phyloP scores from a whole-genome alignment of 1,140 invertebrate species.

The Drosophila orosa region DNA sequence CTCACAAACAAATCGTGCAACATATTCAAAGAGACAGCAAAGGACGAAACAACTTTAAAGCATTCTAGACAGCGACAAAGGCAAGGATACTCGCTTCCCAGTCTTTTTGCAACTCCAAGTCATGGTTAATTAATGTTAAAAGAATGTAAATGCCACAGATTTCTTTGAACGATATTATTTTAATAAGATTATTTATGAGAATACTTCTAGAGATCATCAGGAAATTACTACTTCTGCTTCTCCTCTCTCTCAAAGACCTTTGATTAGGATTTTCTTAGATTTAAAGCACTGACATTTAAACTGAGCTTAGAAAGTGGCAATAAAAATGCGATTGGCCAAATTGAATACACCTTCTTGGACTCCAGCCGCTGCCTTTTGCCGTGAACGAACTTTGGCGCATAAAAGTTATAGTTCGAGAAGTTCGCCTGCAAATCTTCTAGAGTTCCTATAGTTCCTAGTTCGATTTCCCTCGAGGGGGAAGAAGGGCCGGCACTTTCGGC shows the following conservation, averaged over 20 bases:
- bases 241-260: no score
- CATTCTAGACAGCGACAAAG: constrained; percentile 1
- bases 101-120: constrained; percentile 1
- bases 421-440: constrained; percentile 6
- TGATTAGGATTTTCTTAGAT: background rate
- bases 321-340: constrained; percentile 12
- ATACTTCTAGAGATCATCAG: no score
- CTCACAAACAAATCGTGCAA: constrained; percentile 72
- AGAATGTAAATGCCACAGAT: background rate
- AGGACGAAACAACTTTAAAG: constrained; percentile 43
- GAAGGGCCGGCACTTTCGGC: background rate
- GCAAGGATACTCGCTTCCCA: background rate
- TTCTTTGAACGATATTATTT: background rate
- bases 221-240: no score
- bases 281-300: background rate
- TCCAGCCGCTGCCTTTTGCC: background rate
- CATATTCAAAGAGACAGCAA: constrained; percentile 51
- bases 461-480: constrained; percentile 8
- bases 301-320: background rate
- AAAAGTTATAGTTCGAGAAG: constrained; percentile 23
- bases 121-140: constrained; percentile 3
- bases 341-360: constrained; percentile 8
- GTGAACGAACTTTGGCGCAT: constrained; percentile 18
- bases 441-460: constrained; percentile 8
- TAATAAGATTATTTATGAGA: background rate